Conservation (phyloP, 2,797 vertebrate genomes). For the Selene dorsalis region DNA sequence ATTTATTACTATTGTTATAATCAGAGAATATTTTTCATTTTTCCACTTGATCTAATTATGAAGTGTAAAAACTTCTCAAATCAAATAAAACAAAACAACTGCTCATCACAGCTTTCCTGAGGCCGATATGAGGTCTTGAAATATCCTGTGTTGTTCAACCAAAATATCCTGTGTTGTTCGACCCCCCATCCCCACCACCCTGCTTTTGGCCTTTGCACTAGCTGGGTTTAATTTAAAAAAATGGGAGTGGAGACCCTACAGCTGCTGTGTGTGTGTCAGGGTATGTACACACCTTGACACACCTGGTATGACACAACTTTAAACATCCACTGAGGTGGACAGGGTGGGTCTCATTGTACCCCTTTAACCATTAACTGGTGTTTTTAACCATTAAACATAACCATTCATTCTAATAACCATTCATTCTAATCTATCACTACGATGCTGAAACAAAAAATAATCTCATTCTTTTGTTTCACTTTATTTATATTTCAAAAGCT, state of each 20-base stretch:
- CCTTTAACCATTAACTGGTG: conserved; percentile 20
- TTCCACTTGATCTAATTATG: background rate
- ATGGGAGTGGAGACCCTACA: background rate
- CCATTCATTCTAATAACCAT: background rate
- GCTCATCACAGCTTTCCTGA: no score
- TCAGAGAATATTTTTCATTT: background rate
- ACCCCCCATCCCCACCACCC: no score
- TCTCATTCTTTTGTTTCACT: conserved; percentile 1
- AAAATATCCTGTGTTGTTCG: no score
- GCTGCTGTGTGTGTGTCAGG: background rate
- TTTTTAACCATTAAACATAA: background rate
- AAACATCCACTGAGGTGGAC: conserved; percentile 16
- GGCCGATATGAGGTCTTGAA: no score
- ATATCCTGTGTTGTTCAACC: no score
- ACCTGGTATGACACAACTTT: conserved; percentile 40
- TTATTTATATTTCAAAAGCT: conserved; percentile 1
- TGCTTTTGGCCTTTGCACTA: background rate
- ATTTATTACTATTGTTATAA: no score
- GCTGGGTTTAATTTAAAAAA: background rate
- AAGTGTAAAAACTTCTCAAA: no score
- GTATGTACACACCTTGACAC: conserved; percentile 6
- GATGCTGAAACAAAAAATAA: background rate
- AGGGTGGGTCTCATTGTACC: background rate
- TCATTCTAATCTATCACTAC: background rate
- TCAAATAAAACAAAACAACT: no score